Percentiles rank a stretch among this genome's conserved stretches.
phyloP scores from a whole-genome alignment of 2,888 invertebrate genomes.

The Amiota minor region DNA sequence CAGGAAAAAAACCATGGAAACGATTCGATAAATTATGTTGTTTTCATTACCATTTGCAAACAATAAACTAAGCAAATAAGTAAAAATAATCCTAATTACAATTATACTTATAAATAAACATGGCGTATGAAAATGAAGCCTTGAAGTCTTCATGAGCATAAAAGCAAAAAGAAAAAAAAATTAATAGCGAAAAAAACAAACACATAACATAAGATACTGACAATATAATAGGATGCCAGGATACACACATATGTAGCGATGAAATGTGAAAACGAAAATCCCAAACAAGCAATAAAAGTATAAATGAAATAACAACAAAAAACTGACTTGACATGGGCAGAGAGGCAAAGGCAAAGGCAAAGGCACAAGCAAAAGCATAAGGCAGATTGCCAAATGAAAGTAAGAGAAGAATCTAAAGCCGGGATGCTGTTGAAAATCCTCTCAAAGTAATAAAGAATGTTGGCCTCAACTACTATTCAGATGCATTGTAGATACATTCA shows the following conservation, averaged over 20 bases:
- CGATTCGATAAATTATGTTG: slow-evolving; percentile 13
- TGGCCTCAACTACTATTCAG: neutral
- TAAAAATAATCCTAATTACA: slow-evolving; percentile 67
- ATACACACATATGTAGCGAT: slow-evolving; percentile 8
- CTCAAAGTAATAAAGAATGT: slow-evolving; percentile 15
- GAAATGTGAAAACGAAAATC: slow-evolving; percentile 60
- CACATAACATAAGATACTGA: slow-evolving; percentile 17
- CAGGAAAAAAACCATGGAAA: neutral
- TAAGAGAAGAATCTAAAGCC: neutral
- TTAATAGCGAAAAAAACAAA: slow-evolving; percentile 30
- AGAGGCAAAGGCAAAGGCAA: slow-evolving; percentile 8
- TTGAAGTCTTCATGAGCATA: slow-evolving; percentile 3
- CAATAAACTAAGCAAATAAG: slow-evolving; percentile 63
- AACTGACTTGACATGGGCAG: slow-evolving; percentile 47
- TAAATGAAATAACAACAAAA: slow-evolving; percentile 53
- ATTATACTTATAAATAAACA: slow-evolving; percentile 66
- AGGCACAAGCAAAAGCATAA: neutral
- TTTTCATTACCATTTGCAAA: slow-evolving; percentile 10
- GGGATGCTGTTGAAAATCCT: slow-evolving; percentile 5
- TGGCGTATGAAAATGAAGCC: slow-evolving; percentile 49
- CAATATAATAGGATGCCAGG: slow-evolving; percentile 7
- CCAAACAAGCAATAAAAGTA: slow-evolving; percentile 66
- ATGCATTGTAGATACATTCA: neutral
- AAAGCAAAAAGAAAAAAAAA: slow-evolving; percentile 29
- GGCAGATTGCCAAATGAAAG: neutral